A percentile compares a stretch with the other conserved stretches of the same genome.
Conservation (phyloP, 2,888 invertebrate species). For the Euphydryas editha region DNA sequence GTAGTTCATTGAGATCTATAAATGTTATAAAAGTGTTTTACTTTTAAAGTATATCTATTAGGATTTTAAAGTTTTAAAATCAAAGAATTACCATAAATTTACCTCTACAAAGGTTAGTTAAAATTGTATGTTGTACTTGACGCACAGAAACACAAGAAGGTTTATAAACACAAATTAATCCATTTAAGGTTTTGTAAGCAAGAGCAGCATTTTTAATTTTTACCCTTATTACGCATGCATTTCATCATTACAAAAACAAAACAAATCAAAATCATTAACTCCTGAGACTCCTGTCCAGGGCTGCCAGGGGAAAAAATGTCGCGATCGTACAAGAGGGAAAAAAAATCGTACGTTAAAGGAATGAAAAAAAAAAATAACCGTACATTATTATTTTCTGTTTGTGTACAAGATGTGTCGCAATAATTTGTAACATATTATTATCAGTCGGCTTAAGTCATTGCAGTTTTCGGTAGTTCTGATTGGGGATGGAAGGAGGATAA, state of each 20-base stretch:
- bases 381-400: too few species aligned
- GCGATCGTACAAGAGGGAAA: too few species aligned
- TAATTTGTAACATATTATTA: too few species aligned
- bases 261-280: neutral
- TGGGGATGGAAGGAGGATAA: too few species aligned
- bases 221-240: conserved; percentile 54
- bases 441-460: too few species aligned
- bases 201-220: conserved; percentile 76
- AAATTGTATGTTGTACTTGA: conserved; percentile 83
- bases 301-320: too few species aligned
- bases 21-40: conserved; percentile 18
- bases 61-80: too few species aligned
- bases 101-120: conserved; percentile 88
- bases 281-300: too few species aligned
- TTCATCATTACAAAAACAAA: neutral
- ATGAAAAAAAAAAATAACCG: too few species aligned
- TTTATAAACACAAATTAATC: conserved; percentile 91
- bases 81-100: conserved; percentile 47
- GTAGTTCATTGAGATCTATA: conserved; percentile 88
- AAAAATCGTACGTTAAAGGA: too few species aligned
- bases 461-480: too few species aligned
- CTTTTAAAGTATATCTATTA: neutral
- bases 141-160: conserved; percentile 84
- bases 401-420: too few species aligned
- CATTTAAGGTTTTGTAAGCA: conserved; percentile 88